Percentiles rank a stretch among this genome's conserved stretches.
phyloP scores from a whole-genome alignment of 2,888 invertebrate genomes.

The Odontomyia ornata region DNA sequence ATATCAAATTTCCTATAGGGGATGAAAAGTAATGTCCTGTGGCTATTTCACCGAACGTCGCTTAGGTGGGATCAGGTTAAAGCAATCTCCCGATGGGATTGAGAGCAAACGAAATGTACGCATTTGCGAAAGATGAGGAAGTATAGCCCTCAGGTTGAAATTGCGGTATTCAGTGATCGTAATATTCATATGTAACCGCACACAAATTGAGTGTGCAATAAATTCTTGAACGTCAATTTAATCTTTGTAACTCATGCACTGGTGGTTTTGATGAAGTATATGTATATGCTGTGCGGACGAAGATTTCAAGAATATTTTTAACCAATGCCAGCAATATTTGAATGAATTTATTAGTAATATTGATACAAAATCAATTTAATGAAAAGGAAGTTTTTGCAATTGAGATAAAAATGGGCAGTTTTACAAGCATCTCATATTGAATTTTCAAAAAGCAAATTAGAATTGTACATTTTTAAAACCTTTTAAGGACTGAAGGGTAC shows the following conservation, averaged over 20 bases:
- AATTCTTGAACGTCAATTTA: constrained; percentile 27
- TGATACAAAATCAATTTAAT: too few species aligned
- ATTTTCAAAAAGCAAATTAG: too few species aligned
- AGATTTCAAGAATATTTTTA: not conserved
- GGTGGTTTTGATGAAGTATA: too few species aligned
- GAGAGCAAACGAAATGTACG: constrained; percentile 12
- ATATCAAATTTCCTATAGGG: constrained; percentile 50
- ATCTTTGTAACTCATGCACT: not conserved
- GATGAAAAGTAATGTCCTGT: constrained; percentile 45
- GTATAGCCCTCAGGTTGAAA: constrained; percentile 34
- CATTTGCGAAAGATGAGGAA: constrained; percentile 2
- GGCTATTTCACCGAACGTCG: constrained; percentile 44
- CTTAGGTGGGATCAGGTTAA: constrained; percentile 48
- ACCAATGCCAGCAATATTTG: not conserved
- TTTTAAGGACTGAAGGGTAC: too few species aligned
- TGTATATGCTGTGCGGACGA: too few species aligned
- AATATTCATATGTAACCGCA: constrained; percentile 32
- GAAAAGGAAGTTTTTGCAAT: too few species aligned
- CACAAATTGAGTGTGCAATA: constrained; percentile 25
- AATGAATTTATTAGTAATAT: not conserved
- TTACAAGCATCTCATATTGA: too few species aligned
- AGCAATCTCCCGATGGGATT: constrained; percentile 43
- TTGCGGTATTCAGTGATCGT: not conserved
- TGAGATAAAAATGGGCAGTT: too few species aligned
- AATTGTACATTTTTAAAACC: too few species aligned